Conservation (phyloP, 2,888 invertebrate species). For the Drosophila vallismaia region DNA sequence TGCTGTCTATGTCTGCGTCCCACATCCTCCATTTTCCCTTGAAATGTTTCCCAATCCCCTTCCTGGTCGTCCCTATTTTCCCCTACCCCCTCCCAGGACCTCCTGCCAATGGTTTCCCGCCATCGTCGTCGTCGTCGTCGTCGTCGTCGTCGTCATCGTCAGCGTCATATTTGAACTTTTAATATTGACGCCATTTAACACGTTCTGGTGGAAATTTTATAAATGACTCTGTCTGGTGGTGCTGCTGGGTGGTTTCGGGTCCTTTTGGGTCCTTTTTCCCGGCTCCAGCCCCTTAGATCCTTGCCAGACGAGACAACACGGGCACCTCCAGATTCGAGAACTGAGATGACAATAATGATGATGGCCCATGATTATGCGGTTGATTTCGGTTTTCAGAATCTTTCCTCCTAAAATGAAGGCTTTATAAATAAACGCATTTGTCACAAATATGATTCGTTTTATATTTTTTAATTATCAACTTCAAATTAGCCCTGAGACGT, state of each 20-base stretch:
- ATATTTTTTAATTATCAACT: not conserved
- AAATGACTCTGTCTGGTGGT: conserved; percentile 71
- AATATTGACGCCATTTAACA: conserved; percentile 79
- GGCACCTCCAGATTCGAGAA: conserved; percentile 3
- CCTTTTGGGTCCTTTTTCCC: not conserved
- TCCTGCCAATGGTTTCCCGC: not conserved
- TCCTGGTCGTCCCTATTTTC: not conserved
- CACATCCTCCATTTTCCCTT: conserved; percentile 7
- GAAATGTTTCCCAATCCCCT: not conserved
- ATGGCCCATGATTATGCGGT: conserved; percentile 20
- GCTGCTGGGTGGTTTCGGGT: not conserved
- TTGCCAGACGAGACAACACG: not conserved
- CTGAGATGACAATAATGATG: conserved; percentile 17
- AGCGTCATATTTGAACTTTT: conserved; percentile 79
- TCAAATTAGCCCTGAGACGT: too few relatives aligned
- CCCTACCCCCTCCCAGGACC: not conserved
- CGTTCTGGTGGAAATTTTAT: conserved; percentile 76
- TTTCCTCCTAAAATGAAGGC: not conserved
- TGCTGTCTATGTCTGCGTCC: conserved; percentile 50
- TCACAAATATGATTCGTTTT: not conserved
- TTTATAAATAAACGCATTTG: not conserved
- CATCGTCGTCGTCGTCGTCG: conserved; percentile 4
- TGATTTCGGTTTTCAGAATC: conserved; percentile 9
- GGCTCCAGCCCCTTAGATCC: conserved; percentile 14
- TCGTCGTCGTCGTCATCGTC: conserved; percentile 46